Base-by-base conservation (phyloP, 2,797 vertebrate species). In the Muscicapa comitata region DNA sequence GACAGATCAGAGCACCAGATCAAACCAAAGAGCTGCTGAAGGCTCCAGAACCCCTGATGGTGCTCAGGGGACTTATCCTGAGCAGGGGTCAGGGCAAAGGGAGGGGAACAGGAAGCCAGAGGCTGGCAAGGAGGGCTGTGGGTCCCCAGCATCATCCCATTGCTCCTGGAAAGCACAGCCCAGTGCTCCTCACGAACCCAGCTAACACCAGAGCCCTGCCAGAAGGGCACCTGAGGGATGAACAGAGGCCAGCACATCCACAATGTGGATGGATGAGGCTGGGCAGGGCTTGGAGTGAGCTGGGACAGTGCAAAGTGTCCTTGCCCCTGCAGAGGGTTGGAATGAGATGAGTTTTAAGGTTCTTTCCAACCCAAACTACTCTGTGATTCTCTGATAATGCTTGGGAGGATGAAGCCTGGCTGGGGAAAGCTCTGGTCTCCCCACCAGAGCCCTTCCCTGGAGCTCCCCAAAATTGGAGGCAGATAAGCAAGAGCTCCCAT, bases 1-100 rank as follows among this genome's bases (percentile, higher is more conserved):
- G 55, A 31, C 0, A 0, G 37, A 26, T 40, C 1, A 0, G 51
- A 15, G 47, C 79, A 28, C 42, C 43, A 24, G 24, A 5, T 3
- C 42, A 8, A 24, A 26, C 17, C 74, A 8, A 12, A 21, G 21
- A 45, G 66, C 37, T 66, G 42, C 43, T 11, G 2, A 37, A 74
- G 62, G 62, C 6, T 18, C 54, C 8, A 13, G 13, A 13, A 17
- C 54, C 13, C 9, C 67, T 59, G 40, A 1, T 1, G 11, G 67
- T 11, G 50, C 26, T 37, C 2, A 2, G 23, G 35, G 48, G 11
- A n/a, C 7, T 26, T 12, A 5, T 12, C 50, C 40, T 4, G 21
- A 24, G 45, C 26, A 45, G 58, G 37, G 11, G 2, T 6, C 70
- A 47, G 20, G 42, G 11, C 42, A 73, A 24, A 31, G 31, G 18